phyloP scores from a whole-genome alignment of 2,888 invertebrate species.

The Temnothorax ravouxi region DNA sequence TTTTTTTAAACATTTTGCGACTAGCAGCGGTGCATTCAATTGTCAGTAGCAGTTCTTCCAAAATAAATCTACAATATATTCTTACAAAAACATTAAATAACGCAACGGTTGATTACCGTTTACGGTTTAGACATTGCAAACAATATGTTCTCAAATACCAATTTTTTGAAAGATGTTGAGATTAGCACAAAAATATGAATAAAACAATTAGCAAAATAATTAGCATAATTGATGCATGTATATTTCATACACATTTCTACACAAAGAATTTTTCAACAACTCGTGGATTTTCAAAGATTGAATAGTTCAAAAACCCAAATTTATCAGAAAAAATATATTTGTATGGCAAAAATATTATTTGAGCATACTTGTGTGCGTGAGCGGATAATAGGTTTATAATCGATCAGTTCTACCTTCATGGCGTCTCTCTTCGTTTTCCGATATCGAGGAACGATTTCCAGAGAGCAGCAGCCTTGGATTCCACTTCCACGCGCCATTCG shows the following conservation, averaged over 20 bases:
- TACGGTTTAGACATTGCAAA: neutral
- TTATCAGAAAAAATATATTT: slow-evolving; percentile 19
- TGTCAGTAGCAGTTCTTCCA: neutral
- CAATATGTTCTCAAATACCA: neutral
- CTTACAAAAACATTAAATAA: slow-evolving; percentile 4
- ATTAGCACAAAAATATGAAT: neutral
- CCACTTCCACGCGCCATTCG: slow-evolving; percentile 71
- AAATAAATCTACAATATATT: neutral
- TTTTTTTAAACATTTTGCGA: neutral
- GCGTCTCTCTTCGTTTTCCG: slow-evolving; percentile 30
- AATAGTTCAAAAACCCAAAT: neutral
- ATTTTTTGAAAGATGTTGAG: neutral
- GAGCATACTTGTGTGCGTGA: slow-evolving; percentile 8
- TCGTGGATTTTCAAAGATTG: neutral
- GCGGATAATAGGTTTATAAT: slow-evolving; percentile 53
- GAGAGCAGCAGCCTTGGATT: slow-evolving; percentile 72
- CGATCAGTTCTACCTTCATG: slow-evolving; percentile 43
- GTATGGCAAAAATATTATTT: slow-evolving; percentile 20
- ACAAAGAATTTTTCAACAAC: neutral
- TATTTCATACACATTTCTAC: neutral
- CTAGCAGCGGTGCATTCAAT: neutral
- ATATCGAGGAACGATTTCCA: slow-evolving; percentile 56
- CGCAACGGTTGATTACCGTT: neutral
- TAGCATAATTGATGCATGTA: neutral
- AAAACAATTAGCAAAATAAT: neutral